Evolutionary conservation across 2,888 invertebrate species (phyloP).

Genomic region (Chironomus riparius): DNA sequence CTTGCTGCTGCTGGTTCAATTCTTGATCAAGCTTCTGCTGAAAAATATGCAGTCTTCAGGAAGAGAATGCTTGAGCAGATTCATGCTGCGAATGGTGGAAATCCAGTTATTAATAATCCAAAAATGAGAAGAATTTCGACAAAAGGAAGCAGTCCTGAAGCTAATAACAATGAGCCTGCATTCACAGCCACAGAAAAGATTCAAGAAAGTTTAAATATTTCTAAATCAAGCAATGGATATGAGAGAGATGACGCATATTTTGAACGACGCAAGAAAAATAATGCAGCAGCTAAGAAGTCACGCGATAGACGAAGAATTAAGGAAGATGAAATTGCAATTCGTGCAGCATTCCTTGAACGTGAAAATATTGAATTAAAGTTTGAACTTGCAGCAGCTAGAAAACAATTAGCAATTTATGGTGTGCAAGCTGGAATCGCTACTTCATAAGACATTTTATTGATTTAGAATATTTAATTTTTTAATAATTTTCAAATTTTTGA

Average conservation of each 20-base stretch:
- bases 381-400: slow-evolving; percentile 55
- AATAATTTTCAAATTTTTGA: too few relatives aligned
- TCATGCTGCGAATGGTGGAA: slow-evolving; percentile 51
- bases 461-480: neutral
- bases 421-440: neutral
- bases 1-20: slow-evolving; percentile 48
- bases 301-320: slow-evolving; percentile 81
- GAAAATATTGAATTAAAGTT: slow-evolving; percentile 72
- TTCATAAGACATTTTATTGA: neutral
- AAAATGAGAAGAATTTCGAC: slow-evolving; percentile 56
- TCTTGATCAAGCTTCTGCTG: slow-evolving; percentile 50
- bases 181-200: slow-evolving; percentile 31
- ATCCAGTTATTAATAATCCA: slow-evolving; percentile 51
- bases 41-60: slow-evolving; percentile 63
- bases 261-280: slow-evolving; percentile 82
- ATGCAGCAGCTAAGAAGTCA: slow-evolving; percentile 90
- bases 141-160: slow-evolving; percentile 29
- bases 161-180: slow-evolving; percentile 19
- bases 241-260: slow-evolving; percentile 74
- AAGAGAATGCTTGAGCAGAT: slow-evolving; percentile 58
- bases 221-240: neutral
- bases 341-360: slow-evolving; percentile 78
- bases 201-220: too few relatives aligned
- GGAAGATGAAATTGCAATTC: slow-evolving; percentile 84
- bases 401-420: slow-evolving; percentile 46